Evolutionary conservation across 1,140 invertebrate genomes (phyloP).

Genomic region (Copidosoma floridanum): DNA sequence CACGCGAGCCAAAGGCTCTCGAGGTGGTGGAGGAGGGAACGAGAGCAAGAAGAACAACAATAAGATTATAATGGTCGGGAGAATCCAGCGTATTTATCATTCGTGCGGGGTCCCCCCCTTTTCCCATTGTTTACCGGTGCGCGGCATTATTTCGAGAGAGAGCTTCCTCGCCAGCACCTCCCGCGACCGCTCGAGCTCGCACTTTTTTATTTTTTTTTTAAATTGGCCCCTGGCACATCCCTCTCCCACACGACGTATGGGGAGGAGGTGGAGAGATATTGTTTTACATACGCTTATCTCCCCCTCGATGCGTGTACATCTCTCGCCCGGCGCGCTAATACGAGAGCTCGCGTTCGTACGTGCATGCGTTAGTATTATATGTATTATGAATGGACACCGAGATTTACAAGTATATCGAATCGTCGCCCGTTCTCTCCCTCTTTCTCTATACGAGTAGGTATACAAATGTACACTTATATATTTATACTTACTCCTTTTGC

Average conservation of each 20-base stretch:
- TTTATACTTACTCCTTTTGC: no score
- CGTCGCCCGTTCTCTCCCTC: no score
- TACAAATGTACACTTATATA: no score
- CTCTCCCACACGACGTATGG: background rate
- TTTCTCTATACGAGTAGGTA: no score
- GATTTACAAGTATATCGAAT: background rate
- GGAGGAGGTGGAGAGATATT: background rate
- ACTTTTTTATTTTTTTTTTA: background rate
- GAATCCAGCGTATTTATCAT: slow-evolving; percentile 53
- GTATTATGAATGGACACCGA: background rate
- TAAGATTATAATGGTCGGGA: slow-evolving; percentile 54
- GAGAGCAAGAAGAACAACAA: slow-evolving; percentile 50
- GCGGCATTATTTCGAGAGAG: slow-evolving; percentile 44
- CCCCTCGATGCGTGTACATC: background rate
- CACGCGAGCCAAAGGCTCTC: slow-evolving; percentile 12
- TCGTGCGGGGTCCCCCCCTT: background rate
- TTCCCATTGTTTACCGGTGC: slow-evolving; percentile 48
- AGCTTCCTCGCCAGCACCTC: slow-evolving; percentile 4
- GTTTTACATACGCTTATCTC: background rate
- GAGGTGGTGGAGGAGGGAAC: background rate
- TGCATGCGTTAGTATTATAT: no score
- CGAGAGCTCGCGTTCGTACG: background rate
- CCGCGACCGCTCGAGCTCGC: background rate
- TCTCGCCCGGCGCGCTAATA: no score
- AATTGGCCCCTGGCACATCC: background rate